Evolutionary conservation across 1,140 invertebrate genomes (phyloP).

Genomic region (Thaumetopoea pityocampa): DNA sequence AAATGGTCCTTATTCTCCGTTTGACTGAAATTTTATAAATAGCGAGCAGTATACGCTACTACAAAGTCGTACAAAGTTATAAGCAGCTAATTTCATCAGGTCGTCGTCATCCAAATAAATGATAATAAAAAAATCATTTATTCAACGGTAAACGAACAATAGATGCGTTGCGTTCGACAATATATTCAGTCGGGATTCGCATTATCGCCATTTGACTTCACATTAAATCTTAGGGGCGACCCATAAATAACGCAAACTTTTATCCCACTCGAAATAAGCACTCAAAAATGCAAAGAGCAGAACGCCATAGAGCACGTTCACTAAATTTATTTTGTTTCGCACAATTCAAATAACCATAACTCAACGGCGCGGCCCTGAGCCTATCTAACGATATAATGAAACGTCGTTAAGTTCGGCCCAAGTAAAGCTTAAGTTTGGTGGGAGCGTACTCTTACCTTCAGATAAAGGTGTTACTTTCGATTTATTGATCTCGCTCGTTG

Average conservation of each 20-base stretch:
- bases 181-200: slow-evolving; percentile 59
- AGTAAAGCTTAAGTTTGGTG: slow-evolving; percentile 60
- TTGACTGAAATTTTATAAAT: too few relatives aligned
- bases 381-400: slow-evolving; percentile 75
- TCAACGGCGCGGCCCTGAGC: slow-evolving; percentile 60
- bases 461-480: slow-evolving; percentile 68
- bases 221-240: slow-evolving; percentile 70
- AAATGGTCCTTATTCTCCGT: too few relatives aligned
- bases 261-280: slow-evolving; percentile 74
- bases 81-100: too few relatives aligned
- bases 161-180: slow-evolving; percentile 30
- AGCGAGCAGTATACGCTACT: too few relatives aligned
- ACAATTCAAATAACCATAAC: slow-evolving; percentile 76
- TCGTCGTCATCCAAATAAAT: too few relatives aligned
- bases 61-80: too few relatives aligned
- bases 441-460: slow-evolving; percentile 47
- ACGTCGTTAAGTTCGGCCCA: slow-evolving; percentile 63
- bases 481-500: slow-evolving; percentile 53
- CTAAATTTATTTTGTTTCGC: slow-evolving; percentile 76
- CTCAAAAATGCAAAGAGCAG: slow-evolving; percentile 76
- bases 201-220: slow-evolving; percentile 75
- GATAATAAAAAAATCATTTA: too few relatives aligned
- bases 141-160: slow-evolving; percentile 15
- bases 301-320: slow-evolving; percentile 73
- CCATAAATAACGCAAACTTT: slow-evolving; percentile 75